phyloP scores from a whole-genome alignment of 2,888 invertebrate genomes.

The Tinea pellionella region DNA sequence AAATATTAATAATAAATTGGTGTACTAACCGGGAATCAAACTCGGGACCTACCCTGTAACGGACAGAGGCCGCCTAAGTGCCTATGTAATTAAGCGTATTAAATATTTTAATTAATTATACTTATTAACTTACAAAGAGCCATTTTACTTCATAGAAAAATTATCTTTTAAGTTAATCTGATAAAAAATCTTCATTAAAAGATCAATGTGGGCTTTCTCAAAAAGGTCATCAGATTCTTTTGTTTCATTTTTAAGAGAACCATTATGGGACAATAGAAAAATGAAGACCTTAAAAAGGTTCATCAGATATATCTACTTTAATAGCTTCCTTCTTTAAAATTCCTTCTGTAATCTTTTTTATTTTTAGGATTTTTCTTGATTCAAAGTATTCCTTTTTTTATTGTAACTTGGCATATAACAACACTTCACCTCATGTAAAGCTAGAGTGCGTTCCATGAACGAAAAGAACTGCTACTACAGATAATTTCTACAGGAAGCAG shows the following conservation, averaged over 20 bases:
- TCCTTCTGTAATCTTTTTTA: too few species aligned
- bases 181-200: constrained; percentile 11
- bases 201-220: constrained; percentile 1
- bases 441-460: too few species aligned
- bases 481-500: too few species aligned
- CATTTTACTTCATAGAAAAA: background rate
- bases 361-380: too few species aligned
- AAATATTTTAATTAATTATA: background rate
- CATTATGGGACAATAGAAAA: constrained; percentile 7
- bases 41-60: too few species aligned
- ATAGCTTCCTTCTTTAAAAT: background rate
- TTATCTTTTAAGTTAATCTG: background rate
- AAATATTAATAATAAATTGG: too few species aligned
- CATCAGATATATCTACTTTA: background rate
- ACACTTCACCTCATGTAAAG: too few species aligned
- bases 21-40: too few species aligned
- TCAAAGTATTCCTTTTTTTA: too few species aligned
- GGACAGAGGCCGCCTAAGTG: too few species aligned
- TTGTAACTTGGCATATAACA: too few species aligned
- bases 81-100: background rate
- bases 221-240: constrained; percentile 1
- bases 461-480: too few species aligned
- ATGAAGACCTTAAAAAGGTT: constrained; percentile 4
- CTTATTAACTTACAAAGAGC: background rate
- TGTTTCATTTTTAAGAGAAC: constrained; percentile 3